phyloP scores from a whole-genome alignment of 2,113 vertebrate species.

The Onychostoma macrolepis region DNA sequence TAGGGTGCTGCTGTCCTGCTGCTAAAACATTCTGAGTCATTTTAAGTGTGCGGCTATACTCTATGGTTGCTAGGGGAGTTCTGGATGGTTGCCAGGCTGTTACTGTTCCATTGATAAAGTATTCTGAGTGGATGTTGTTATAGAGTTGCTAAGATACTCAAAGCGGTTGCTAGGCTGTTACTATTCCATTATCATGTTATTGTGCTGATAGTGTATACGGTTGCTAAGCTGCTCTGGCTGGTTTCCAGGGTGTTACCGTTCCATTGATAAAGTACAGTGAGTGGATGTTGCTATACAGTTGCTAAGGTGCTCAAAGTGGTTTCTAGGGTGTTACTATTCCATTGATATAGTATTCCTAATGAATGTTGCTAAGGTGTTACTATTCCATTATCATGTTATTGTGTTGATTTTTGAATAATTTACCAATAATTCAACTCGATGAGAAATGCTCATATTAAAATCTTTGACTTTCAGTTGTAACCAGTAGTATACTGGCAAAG shows the following conservation, averaged over 20 bases:
- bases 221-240: neutral
- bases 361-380: neutral
- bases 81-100: neutral
- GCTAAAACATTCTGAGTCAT: neutral
- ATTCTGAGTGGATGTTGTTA: neutral
- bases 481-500: neutral
- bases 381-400: neutral
- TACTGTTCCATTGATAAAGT: neutral
- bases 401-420: neutral
- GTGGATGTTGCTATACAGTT: neutral
- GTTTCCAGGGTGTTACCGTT: neutral
- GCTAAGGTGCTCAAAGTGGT: neutral
- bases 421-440: neutral
- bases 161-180: neutral
- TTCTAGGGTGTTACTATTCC: neutral
- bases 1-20: neutral
- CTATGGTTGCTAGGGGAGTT: neutral
- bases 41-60: neutral
- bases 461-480: neutral
- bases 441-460: constrained; percentile 8
- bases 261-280: neutral
- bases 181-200: neutral
- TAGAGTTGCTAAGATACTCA: neutral
- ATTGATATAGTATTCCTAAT: too few species aligned
- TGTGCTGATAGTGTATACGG: neutral